A percentile compares a stretch with the other conserved stretches of the same genome.
These are phyloP conservation scores for Synchiropus splendidus DNA, from an alignment of 2,113 vertebrate species.

Conservation along the genomic window DNA sequence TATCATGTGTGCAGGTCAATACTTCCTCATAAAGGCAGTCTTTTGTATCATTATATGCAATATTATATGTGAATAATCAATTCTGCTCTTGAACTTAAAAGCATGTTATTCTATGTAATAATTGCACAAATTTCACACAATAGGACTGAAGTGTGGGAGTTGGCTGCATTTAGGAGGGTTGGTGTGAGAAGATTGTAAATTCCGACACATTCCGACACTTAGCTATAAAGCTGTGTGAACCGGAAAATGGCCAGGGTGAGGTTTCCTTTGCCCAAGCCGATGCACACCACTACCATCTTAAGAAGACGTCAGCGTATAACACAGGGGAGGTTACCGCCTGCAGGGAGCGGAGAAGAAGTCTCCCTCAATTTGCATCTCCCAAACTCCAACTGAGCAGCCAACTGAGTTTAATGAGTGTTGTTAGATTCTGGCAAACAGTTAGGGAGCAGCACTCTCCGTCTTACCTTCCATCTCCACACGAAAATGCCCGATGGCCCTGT, in stretches of 20 bases:
- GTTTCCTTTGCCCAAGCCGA: constrained; percentile 3
- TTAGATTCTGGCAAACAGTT: constrained; percentile 29
- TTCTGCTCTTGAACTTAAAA: too few relatives aligned
- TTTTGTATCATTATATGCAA: too few relatives aligned
- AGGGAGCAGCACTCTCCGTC: constrained; percentile 25
- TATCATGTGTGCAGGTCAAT: too few relatives aligned
- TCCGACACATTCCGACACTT: too few relatives aligned
- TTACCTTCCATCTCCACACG: constrained; percentile 13
- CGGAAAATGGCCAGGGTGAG: constrained; percentile 5
- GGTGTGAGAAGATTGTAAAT: too few relatives aligned
- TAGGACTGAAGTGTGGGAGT: too few relatives aligned
- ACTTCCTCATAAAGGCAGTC: too few relatives aligned
- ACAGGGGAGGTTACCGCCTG: constrained; percentile 35
- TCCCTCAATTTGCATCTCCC: constrained; percentile 35
- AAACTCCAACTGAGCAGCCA: constrained; percentile 31
- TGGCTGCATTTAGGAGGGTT: too few relatives aligned
- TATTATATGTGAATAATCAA: too few relatives aligned
- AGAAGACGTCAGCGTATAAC: constrained; percentile 8
- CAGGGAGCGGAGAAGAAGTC: constrained; percentile 25
- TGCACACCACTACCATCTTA: constrained; percentile 23
- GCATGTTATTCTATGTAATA: too few relatives aligned
- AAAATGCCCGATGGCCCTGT: constrained; percentile 28
- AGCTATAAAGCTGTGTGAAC: too few relatives aligned
- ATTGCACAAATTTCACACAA: too few relatives aligned
- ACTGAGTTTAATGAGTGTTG: constrained; percentile 34